Percentiles rank a stretch among this genome's conserved stretches.
These are phyloP conservation scores for Drosophila burlai DNA, from an alignment of 1,140 invertebrate genomes.

Conservation along the genomic window DNA sequence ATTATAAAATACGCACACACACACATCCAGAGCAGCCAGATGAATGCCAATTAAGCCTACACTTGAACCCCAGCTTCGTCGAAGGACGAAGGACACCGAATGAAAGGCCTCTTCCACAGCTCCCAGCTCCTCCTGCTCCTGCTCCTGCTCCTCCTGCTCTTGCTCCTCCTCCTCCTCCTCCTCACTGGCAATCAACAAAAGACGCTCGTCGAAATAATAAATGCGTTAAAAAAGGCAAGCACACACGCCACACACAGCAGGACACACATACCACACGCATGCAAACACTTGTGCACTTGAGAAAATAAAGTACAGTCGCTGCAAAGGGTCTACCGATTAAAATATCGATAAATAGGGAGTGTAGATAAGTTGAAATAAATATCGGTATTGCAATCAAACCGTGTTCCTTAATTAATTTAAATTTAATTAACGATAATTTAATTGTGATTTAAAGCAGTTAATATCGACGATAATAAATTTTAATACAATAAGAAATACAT, in stretches of 20 bases:
- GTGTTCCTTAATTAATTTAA: not conserved
- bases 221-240: conserved; percentile 68
- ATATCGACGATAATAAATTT: no score
- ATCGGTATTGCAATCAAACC: not conserved
- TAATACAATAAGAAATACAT: no score
- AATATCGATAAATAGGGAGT: not conserved
- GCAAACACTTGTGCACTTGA: conserved; percentile 6
- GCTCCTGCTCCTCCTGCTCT: not conserved
- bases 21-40: conserved; percentile 30
- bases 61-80: conserved; percentile 61
- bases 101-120: conserved; percentile 21
- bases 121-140: not conserved
- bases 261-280: conserved; percentile 30
- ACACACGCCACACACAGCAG: conserved; percentile 14
- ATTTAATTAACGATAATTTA: not conserved
- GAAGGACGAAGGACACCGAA: conserved; percentile 52
- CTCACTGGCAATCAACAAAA: conserved; percentile 73
- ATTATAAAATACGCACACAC: conserved; percentile 70
- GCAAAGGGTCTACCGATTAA: not conserved
- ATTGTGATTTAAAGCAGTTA: no score
- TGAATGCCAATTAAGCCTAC: conserved; percentile 80
- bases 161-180: not conserved
- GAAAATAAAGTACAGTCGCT: not conserved
- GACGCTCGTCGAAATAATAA: conserved; percentile 74
- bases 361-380: not conserved